These are phyloP conservation scores for Phallusia fumigata DNA, from an alignment of 23 tunicate species.

Conservation along the genomic window DNA sequence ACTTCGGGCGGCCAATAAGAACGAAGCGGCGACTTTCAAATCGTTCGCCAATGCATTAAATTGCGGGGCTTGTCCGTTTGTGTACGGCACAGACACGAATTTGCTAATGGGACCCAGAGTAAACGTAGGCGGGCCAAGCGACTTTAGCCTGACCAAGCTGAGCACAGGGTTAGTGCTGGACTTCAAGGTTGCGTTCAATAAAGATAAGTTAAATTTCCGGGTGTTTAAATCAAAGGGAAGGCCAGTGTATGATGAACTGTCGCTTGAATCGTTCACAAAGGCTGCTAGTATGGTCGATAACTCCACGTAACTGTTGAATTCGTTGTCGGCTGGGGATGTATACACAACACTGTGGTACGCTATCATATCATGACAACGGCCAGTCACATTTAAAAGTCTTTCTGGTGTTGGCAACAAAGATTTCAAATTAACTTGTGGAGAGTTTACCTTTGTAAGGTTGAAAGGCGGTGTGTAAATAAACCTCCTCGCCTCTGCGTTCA, in stretches of 20 bases:
- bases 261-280: background rate
- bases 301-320: background rate
- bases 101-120: background rate
- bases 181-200: background rate
- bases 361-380: background rate
- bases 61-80: background rate
- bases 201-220: background rate
- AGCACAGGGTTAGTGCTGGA: background rate
- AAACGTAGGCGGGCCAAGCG: background rate
- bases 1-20: background rate
- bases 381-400: background rate
- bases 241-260: background rate
- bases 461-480: background rate
- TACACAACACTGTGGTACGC: background rate
- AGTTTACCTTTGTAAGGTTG: background rate
- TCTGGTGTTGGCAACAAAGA: background rate
- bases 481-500: background rate
- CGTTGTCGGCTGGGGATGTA: background rate
- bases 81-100: background rate
- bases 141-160: background rate
- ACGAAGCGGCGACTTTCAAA: background rate
- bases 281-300: background rate
- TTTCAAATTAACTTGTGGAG: background rate
- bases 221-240: background rate
- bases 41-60: background rate